Evolutionary conservation across 2,113 vertebrate genomes (phyloP), one percentile per base, ranked within the genome.

Genomic region (Neolamprologus modestus): DNA sequence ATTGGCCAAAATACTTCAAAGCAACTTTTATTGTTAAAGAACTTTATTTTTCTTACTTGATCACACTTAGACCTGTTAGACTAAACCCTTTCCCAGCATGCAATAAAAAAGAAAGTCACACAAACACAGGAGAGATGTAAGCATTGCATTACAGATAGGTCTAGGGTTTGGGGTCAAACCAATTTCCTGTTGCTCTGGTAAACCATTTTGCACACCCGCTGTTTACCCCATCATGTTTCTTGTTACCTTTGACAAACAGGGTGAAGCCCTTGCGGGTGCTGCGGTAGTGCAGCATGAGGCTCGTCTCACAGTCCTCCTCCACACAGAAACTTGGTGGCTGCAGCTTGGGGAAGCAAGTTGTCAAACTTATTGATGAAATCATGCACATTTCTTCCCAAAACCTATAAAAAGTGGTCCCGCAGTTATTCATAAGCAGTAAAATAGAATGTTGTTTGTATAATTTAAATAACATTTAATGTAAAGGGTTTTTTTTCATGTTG

Each of bases 291-390:
- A 97, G 92, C 6, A 95, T 96, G 55, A 96, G 92, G 84, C 96
- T 96, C 2, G 93, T 96, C 80, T 97, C 96, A 16, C 96, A 96
- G 71, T 97, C 96, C 55, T 97, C 96, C 91, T 97, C 96, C 87
- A 96, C 96, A 26, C 96, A 96, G 91, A 96, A 97, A 80, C 96
- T 96, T 3, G 96, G 96, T 1, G 96, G 96, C 94, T 97, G 96
- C 21, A 97, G 95, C 82, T 97, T 97, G 73, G 96, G 96, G 92
- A 97, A 97, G 90, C 93, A 96, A 28, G 24, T 96, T 97, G 89
- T 96, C 96, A 91, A 96, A 92, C 85, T 96, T 96, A 10, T 96
- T 97, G 93, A 97, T 97, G 92, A 96, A 97, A 92, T 97, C 96
- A 14, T 95, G 92, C 40, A 97, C 96, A 14, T 97, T 96, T 14